phyloP scores from a whole-genome alignment of 2,797 vertebrate genomes.

The Smutsia temminckii region DNA sequence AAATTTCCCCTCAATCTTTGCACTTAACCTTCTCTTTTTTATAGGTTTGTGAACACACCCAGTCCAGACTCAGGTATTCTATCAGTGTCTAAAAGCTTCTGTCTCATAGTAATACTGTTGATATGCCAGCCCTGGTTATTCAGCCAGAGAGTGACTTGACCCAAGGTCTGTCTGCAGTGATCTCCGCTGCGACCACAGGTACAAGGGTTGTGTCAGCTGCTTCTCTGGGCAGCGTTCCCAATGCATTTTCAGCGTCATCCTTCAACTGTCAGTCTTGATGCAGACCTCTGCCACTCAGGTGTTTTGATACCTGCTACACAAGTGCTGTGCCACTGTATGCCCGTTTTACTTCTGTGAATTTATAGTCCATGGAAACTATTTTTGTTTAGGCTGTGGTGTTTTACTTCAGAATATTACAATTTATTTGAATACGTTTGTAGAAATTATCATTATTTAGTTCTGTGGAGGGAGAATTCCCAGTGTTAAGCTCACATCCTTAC shows the following conservation, averaged over 20 bases:
- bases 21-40: background rate
- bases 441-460: background rate
- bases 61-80: background rate
- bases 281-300: background rate
- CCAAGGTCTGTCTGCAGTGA: background rate
- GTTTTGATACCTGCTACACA: background rate
- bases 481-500: background rate
- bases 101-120: background rate
- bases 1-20: background rate
- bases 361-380: background rate
- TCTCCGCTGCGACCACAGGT: background rate
- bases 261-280: background rate
- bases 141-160: background rate
- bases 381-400: background rate
- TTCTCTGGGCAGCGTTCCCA: background rate
- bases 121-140: background rate
- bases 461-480: background rate
- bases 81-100: background rate
- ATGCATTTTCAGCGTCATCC: background rate
- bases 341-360: background rate
- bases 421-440: background rate
- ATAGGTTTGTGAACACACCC: background rate
- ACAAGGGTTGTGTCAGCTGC: background rate
- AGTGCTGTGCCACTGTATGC: background rate
- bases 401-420: background rate